Base-by-base conservation (phyloP, 2,888 invertebrate genomes). In the Ariolimax columbianus region DNA sequence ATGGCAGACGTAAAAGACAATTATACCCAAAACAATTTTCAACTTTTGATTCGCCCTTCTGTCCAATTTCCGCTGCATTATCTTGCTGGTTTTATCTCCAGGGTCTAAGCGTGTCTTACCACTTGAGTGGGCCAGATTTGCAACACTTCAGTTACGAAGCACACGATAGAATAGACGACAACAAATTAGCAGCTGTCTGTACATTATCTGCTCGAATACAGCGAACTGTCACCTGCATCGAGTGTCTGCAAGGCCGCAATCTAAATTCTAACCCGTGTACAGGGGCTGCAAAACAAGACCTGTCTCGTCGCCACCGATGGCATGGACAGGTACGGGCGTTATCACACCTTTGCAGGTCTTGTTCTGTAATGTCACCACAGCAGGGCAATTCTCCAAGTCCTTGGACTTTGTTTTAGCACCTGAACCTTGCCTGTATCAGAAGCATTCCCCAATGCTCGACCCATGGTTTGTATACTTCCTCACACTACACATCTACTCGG, bases 131-230 rank as follows among this genome's bases (percentile, higher is more conserved):
- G n/a, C 70, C 36, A 19, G 70, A 36, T 33, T 70, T 33, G 40
- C 66, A 38, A 63, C 63, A 66, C 63, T 33, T 63, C 59, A 63
- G 6, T 78, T n/a, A 63, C 63, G 66, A 17, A 23, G 23, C 17
- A 14, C 38, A 36, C 36, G 68, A 66, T 11, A 33, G 19, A 70
- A 23, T 30, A 43, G 70, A 80, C 47, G 68, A 33, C 36, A 68
- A 68, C 30, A 47, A 80, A 80, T 80, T 68, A 80, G 80, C 80
- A n/a, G 59, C n/a, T 63, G 26, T n/a, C 59, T n/a, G 59, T 4
- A 63, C n/a, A 63, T 9, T 26, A 63, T 63, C n/a, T n/a, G n/a
- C 59, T 6, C 26, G 7, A 63, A n/a, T 36, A 40, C 68, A 70
- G 23, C 68, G 70, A 30, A 17, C 33, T 47, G 70, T 68, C 79